Conservation (phyloP, 2,113 vertebrate species). For the Mugil cephalus region DNA sequence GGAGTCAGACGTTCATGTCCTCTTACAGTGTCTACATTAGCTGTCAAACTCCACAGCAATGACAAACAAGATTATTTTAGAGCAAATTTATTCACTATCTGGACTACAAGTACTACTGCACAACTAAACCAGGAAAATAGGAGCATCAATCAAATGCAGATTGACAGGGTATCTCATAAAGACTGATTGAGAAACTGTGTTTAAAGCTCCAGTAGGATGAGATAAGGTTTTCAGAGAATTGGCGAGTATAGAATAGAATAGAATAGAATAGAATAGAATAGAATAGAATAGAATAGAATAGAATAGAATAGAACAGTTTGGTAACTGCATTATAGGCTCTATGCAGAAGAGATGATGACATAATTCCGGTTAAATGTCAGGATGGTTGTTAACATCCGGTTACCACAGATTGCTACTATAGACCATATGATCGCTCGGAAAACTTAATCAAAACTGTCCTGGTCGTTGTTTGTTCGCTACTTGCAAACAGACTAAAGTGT, state of each 20-base stretch:
- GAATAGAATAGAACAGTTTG: too few relatives aligned
- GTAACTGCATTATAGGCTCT: too few relatives aligned
- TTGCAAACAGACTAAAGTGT: too few relatives aligned
- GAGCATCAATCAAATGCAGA: constrained; percentile 56
- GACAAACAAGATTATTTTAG: constrained; percentile 17
- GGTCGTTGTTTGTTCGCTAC: too few relatives aligned
- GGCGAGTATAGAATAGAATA: constrained; percentile 3
- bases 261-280: too few relatives aligned
- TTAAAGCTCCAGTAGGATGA: constrained; percentile 35
- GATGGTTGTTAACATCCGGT: too few relatives aligned
- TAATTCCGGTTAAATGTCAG: too few relatives aligned
- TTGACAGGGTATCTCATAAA: constrained; percentile 19
- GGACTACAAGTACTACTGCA: constrained; percentile 44
- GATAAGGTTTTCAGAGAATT: constrained; percentile 33
- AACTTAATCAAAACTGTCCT: too few relatives aligned
- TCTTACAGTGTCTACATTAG: background rate
- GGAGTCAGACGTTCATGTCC: constrained; percentile 15
- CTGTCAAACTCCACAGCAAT: constrained; percentile 18
- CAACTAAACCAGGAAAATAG: constrained; percentile 29
- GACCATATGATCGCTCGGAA: too few relatives aligned
- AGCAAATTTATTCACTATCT: constrained; percentile 22
- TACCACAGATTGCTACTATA: too few relatives aligned
- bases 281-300: too few relatives aligned
- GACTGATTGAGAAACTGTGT: constrained; percentile 23
- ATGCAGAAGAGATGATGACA: too few relatives aligned